phyloP scores from a whole-genome alignment of 2,888 invertebrate species.

The Volucella bombylans region DNA sequence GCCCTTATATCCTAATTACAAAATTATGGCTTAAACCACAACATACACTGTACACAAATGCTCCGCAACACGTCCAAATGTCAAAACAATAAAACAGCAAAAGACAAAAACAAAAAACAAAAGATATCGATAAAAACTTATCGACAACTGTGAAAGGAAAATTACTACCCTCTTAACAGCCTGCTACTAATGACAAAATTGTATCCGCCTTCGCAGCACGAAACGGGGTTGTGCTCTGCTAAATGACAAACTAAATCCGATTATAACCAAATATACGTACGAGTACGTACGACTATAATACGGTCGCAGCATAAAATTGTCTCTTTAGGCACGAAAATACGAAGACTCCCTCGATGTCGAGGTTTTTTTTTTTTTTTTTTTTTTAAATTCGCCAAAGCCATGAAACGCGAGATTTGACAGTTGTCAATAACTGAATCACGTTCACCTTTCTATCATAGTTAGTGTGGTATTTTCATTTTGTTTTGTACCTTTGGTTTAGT shows the following conservation, averaged over 20 bases:
- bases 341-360: constrained; percentile 8
- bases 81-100: constrained; percentile 52
- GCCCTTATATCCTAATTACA: constrained; percentile 60
- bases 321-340: not conserved
- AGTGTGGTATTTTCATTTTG: constrained; percentile 6
- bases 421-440: constrained; percentile 58
- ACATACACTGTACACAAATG: constrained; percentile 31
- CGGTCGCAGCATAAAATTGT: constrained; percentile 7
- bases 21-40: constrained; percentile 54
- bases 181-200: constrained; percentile 57
- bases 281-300: constrained; percentile 16
- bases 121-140: constrained; percentile 67
- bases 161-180: constrained; percentile 44
- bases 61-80: constrained; percentile 43
- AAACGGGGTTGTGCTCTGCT: constrained; percentile 50
- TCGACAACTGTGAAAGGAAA: constrained; percentile 49
- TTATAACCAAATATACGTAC: constrained; percentile 42
- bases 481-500: not conserved
- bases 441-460: not conserved
- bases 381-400: constrained; percentile 49
- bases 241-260: constrained; percentile 68
- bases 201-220: constrained; percentile 43
- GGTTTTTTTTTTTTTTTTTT: too few species aligned
- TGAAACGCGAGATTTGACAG: constrained; percentile 61
- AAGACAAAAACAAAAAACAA: constrained; percentile 14